Evolutionary conservation across 1,140 invertebrate genomes (phyloP).

Genomic region (Manduca sexta): DNA sequence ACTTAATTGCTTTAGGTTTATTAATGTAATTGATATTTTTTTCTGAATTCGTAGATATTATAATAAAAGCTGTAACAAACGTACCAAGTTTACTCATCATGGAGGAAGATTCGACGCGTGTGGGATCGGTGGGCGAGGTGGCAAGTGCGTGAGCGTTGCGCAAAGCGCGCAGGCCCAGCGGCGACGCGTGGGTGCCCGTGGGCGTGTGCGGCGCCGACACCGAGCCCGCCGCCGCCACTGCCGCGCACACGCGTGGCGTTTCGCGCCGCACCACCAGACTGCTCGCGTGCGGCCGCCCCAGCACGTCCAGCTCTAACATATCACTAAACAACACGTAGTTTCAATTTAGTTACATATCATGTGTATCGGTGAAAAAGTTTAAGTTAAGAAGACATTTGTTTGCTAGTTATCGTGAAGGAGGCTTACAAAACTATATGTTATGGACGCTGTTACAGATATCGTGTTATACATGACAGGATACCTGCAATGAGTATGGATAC

Average conservation of each 20-base stretch:
- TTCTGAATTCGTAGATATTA: too few relatives aligned
- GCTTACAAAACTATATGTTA: too few relatives aligned
- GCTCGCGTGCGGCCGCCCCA: slow-evolving; percentile 27
- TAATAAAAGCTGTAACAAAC: neutral
- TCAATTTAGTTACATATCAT: neutral
- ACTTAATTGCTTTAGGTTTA: too few relatives aligned
- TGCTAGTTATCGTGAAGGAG: too few relatives aligned
- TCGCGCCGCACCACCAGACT: slow-evolving; percentile 45
- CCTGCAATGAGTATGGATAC: too few relatives aligned
- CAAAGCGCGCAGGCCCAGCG: neutral
- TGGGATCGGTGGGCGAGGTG: neutral
- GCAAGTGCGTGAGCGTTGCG: neutral
- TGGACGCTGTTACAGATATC: too few relatives aligned
- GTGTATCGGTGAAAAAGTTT: neutral
- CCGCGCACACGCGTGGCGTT: slow-evolving; percentile 20
- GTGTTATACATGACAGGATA: too few relatives aligned
- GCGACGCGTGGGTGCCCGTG: slow-evolving; percentile 8
- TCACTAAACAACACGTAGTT: neutral
- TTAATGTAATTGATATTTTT: too few relatives aligned
- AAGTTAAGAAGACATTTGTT: too few relatives aligned
- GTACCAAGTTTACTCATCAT: neutral
- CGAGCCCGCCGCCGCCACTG: slow-evolving; percentile 20
- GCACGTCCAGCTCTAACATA: slow-evolving; percentile 18
- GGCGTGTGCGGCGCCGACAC: slow-evolving; percentile 28
- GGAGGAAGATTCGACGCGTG: neutral